Evolutionary conservation across 1,140 invertebrate genomes (phyloP).

Genomic region (Matsumurasca onukii): DNA sequence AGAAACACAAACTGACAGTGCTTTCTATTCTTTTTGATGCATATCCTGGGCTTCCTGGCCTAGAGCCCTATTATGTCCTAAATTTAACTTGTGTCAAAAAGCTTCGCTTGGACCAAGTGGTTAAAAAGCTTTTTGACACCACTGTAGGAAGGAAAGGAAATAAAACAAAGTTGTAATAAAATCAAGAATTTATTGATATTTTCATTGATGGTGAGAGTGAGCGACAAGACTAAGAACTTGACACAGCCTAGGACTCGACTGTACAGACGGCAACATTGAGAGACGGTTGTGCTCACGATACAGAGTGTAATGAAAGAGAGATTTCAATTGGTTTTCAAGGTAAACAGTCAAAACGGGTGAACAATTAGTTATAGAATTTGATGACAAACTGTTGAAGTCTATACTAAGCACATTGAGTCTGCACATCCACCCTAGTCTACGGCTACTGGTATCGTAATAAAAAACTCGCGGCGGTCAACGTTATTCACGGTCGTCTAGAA

Average conservation of each 20-base stretch:
- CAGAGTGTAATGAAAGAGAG: neutral
- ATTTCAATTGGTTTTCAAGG: slow-evolving; percentile 17
- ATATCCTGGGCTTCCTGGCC: too few species aligned
- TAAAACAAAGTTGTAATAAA: slow-evolving; percentile 9
- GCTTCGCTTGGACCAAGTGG: too few species aligned
- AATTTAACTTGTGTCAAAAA: too few species aligned
- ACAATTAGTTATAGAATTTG: slow-evolving; percentile 14
- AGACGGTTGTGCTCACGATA: slow-evolving; percentile 13
- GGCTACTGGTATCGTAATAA: slow-evolving; percentile 22
- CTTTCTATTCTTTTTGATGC: too few species aligned
- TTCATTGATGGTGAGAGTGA: slow-evolving; percentile 7
- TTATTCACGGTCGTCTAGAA: too few species aligned
- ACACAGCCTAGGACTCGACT: neutral
- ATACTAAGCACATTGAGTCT: slow-evolving; percentile 16
- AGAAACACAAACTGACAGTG: too few species aligned
- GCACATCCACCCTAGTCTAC: neutral
- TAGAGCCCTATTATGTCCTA: too few species aligned
- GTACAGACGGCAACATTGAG: slow-evolving; percentile 1
- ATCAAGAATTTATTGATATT: slow-evolving; percentile 28
- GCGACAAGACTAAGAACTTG: too few species aligned
- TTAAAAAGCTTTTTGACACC: too few species aligned
- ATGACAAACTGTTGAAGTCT: neutral
- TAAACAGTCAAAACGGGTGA: slow-evolving; percentile 20
- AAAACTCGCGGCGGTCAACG: slow-evolving; percentile 14
- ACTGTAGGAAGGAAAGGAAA: slow-evolving; percentile 1